phyloP scores from a whole-genome alignment of 2,888 invertebrate species.

The Erannis defoliaria region DNA sequence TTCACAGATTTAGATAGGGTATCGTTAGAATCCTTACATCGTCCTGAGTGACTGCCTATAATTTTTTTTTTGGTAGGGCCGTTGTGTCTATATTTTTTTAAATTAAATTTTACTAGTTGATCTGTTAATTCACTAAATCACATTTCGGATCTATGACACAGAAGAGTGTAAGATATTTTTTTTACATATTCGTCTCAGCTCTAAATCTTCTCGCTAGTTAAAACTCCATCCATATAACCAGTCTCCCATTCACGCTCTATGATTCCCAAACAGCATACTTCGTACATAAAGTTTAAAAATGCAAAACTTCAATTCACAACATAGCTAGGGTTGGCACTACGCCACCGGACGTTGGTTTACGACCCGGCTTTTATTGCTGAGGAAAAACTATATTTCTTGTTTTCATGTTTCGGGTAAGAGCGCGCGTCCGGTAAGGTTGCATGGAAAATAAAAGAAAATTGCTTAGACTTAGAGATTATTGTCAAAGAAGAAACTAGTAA shows the following conservation, averaged over 20 bases:
- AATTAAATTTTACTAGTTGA: too few species aligned
- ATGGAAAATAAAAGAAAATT: neutral
- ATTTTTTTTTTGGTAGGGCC: too few species aligned
- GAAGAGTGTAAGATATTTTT: neutral
- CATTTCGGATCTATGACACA: neutral
- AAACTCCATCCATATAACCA: neutral
- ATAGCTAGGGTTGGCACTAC: conserved; percentile 62
- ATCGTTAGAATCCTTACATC: too few species aligned
- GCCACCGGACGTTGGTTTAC: conserved; percentile 81
- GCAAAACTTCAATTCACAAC: conserved; percentile 30
- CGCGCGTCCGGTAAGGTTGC: conserved; percentile 28
- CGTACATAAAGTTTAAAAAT: conserved; percentile 28
- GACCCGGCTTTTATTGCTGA: conserved; percentile 79
- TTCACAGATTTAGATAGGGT: too few species aligned
- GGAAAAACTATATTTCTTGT: conserved; percentile 78
- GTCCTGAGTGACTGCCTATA: too few species aligned
- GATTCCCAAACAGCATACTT: conserved; percentile 14
- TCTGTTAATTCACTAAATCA: too few species aligned
- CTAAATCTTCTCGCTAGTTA: neutral
- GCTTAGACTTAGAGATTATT: neutral
- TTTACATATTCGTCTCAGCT: neutral
- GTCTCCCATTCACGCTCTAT: conserved; percentile 15
- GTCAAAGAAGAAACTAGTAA: neutral
- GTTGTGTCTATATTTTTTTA: too few species aligned
- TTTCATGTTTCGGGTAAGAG: conserved; percentile 55